phyloP scores from a whole-genome alignment of 2,113 vertebrate species.

The Myiozetetes cayanensis region DNA sequence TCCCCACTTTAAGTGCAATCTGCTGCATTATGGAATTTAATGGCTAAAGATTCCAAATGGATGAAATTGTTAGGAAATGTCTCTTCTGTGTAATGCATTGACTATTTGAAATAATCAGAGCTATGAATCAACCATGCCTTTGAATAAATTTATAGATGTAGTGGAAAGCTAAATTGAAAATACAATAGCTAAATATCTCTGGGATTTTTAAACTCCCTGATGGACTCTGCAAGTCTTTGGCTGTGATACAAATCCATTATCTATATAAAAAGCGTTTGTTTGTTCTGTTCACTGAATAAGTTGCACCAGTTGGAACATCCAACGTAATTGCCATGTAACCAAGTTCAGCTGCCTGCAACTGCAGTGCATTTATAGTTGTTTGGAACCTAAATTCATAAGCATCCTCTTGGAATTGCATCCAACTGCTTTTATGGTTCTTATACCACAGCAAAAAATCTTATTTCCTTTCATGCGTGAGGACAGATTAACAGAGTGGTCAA shows the following conservation, averaged over 20 bases:
- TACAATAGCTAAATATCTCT: not conserved
- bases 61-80: not conserved
- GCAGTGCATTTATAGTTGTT: not conserved
- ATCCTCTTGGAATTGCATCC: not conserved
- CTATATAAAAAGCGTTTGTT: constrained; percentile 21
- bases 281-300: not conserved
- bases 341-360: constrained; percentile 5
- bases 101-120: not conserved
- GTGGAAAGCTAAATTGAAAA: not conserved
- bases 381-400: not conserved
- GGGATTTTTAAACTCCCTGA: not conserved
- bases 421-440: not conserved
- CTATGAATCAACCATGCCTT: not conserved
- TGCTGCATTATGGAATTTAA: not conserved
- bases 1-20: not conserved
- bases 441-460: not conserved
- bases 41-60: not conserved
- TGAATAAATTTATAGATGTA: not conserved
- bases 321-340: constrained; percentile 1
- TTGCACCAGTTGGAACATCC: not conserved
- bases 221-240: constrained; percentile 3
- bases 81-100: not conserved
- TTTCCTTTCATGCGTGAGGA: not conserved
- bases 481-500: not conserved
- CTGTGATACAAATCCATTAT: not conserved